A percentile compares a stretch with the other conserved stretches of the same genome.
Evolutionary conservation across 2,888 invertebrate genomes (phyloP).

Genomic region (Smittia aterrima): DNA sequence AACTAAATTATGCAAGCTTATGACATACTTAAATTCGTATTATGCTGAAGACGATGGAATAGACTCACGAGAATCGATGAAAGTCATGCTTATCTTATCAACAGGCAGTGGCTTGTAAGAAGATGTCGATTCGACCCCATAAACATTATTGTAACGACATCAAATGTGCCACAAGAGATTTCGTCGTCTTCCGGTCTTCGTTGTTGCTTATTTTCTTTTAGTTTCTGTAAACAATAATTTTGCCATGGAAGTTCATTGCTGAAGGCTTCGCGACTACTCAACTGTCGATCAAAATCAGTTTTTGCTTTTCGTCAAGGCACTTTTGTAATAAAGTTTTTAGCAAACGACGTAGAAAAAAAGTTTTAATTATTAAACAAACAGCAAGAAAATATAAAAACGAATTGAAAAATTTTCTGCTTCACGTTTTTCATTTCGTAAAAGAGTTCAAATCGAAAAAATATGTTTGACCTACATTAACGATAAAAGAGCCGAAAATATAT

Average conservation of each 20-base stretch:
- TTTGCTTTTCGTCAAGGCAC: not conserved
- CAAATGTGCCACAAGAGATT: no score
- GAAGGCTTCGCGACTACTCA: not conserved
- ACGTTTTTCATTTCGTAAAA: not conserved
- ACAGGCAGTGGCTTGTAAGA: no score
- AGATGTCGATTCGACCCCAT: no score
- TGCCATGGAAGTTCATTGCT: not conserved
- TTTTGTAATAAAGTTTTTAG: not conserved
- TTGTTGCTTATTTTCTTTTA: not conserved
- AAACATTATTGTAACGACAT: no score
- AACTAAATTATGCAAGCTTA: slow-evolving; percentile 35
- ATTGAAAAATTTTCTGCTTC: slow-evolving; percentile 3
- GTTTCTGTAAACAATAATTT: not conserved
- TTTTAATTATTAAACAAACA: slow-evolving; percentile 9
- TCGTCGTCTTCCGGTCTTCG: no score
- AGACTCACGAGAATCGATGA: not conserved
- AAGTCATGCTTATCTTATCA: no score
- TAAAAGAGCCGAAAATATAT: slow-evolving; percentile 20
- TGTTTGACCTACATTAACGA: slow-evolving; percentile 30
- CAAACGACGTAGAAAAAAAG: not conserved
- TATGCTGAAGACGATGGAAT: not conserved
- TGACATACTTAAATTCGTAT: slow-evolving; percentile 6
- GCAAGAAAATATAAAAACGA: not conserved
- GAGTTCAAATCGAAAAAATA: slow-evolving; percentile 15
- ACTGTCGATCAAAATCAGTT: not conserved